Base-by-base conservation (phyloP, 2,888 invertebrate genomes). In the Lycaena phlaeas region DNA sequence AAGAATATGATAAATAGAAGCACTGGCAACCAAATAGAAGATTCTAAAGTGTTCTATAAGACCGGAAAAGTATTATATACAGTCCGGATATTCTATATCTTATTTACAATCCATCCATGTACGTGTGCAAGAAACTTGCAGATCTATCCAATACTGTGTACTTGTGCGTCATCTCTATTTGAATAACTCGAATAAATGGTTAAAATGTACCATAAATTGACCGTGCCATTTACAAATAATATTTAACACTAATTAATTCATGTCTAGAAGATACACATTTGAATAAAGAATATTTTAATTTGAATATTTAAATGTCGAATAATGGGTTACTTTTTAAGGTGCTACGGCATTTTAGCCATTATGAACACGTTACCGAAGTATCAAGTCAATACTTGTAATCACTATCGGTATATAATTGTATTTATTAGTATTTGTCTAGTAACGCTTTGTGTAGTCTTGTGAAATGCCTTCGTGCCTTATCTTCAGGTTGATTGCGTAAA, bases 371-470 rank as follows among this genome's bases (percentile, higher is more conserved):
- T 40, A 34, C 34, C 34, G 34, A 34, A 22, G 34, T 12, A 17
- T 18, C 9, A n/a, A n/a, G n/a, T n/a, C n/a, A n/a, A n/a, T n/a
- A n/a, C n/a, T n/a, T n/a, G n/a, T n/a, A n/a, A n/a, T n/a, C n/a
- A n/a, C 38, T 52, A 56, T 72, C 70, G 75, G 71, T 73, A 59
- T 62, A 63, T 60, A 61, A 27, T 26, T 37, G 25, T 62, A 61
- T 59, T 61, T 59, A 54, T 61, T 56, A 66, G 60, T 67, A 65
- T 66, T n/a, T 68, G 46, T 61, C 50, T 62, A 56, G 57, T 56
- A 63, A 78, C 73, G 75, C 77, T 79, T 79, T 64, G 62, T 63
- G 56, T 72, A 72, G 65, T 68, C 64, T 61, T 59, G 55, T 59
- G 57, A 64, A n/a, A 67, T 59, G 70, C 68, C 71, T 71, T 64